phyloP scores from a whole-genome alignment of 2,888 invertebrate genomes.

The Aproaerema taeniolella region DNA sequence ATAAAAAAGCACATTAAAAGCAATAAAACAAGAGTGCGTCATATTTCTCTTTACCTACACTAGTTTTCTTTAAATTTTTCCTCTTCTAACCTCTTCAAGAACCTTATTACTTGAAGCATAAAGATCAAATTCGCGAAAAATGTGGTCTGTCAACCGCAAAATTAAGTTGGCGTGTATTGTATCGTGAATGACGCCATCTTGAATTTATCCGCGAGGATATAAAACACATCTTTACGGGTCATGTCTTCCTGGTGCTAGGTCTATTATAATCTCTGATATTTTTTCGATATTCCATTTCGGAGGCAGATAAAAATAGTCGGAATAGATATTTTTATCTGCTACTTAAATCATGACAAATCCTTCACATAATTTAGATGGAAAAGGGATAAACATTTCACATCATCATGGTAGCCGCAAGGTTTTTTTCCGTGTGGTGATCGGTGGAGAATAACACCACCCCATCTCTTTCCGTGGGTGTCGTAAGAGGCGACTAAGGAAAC shows the following conservation, averaged over 20 bases:
- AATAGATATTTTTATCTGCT: no score
- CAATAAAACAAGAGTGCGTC: constrained; percentile 26
- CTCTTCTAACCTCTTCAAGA: background rate
- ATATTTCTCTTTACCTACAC: constrained; percentile 5
- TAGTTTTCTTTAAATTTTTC: background rate
- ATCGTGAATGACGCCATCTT: constrained; percentile 36
- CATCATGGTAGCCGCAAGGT: no score
- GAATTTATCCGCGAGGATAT: constrained; percentile 36
- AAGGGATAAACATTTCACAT: no score
- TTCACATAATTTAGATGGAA: no score
- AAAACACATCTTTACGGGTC: constrained; percentile 27
- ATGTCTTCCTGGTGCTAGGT: constrained; percentile 22
- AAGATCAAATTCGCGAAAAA: constrained; percentile 1
- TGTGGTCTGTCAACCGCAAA: constrained; percentile 5
- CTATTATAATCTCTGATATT: no score
- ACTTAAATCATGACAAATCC: no score
- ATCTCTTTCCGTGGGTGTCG: no score
- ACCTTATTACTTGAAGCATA: constrained; percentile 4
- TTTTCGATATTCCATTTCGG: no score
- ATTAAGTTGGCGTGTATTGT: constrained; percentile 26
- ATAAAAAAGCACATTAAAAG: constrained; percentile 39
- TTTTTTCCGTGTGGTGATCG: no score
- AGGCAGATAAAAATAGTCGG: no score
- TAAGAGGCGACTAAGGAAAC: no score
- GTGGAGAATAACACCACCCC: no score